Evolutionary conservation across 2,797 vertebrate genomes (phyloP).

Genomic region (Melanogrammus aeglefinus): DNA sequence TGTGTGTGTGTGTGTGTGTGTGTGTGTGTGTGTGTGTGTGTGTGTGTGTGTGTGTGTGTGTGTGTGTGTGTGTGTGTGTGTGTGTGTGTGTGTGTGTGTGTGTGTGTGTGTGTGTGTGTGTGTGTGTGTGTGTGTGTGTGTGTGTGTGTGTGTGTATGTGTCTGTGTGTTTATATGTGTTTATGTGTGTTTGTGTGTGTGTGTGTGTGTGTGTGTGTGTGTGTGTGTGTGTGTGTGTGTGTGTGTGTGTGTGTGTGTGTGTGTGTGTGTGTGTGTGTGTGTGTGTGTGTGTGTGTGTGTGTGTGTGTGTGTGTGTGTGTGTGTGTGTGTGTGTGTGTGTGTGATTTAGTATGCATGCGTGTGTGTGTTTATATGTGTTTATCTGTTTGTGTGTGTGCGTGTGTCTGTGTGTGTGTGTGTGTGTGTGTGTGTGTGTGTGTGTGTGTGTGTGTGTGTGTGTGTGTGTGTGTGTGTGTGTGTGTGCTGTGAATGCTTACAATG

Average conservation of each 20-base stretch:
- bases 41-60: constrained; percentile 39
- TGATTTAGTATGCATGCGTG: too few species aligned
- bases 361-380: neutral
- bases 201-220: constrained; percentile 6
- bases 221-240: constrained; percentile 19
- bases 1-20: neutral
- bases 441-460: constrained; percentile 12
- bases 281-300: constrained; percentile 27
- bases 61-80: constrained; percentile 42
- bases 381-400: constrained; percentile 33
- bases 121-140: constrained; percentile 19
- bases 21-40: constrained; percentile 13
- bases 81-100: neutral
- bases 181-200: constrained; percentile 9
- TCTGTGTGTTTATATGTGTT: too few species aligned
- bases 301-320: neutral
- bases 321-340: too few species aligned
- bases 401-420: constrained; percentile 47
- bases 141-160: too few species aligned
- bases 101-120: constrained; percentile 11
- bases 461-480: constrained; percentile 20
- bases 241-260: constrained; percentile 20
- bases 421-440: neutral
- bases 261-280: constrained; percentile 47
- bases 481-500: constrained; percentile 56